A percentile compares a stretch with the other conserved stretches of the same genome.
Evolutionary conservation across 2,113 vertebrate genomes (phyloP).

Genomic region (Psammodynastes pulverulentus): DNA sequence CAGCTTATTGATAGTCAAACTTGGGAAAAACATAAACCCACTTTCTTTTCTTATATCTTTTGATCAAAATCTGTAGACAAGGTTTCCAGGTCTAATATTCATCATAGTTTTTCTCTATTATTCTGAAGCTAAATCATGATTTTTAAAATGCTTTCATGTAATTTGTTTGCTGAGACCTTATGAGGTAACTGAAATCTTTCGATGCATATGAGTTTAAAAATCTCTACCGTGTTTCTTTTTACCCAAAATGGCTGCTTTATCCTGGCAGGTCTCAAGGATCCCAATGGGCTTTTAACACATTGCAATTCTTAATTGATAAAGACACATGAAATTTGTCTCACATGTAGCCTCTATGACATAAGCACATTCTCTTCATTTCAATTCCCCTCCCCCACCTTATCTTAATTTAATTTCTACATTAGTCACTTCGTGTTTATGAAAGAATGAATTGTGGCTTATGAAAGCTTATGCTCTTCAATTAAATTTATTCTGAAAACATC

Average conservation of each 20-base stretch:
- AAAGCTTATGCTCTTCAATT: background rate
- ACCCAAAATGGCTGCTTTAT: background rate
- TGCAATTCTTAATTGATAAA: background rate
- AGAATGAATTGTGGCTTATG: background rate
- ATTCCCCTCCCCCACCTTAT: background rate
- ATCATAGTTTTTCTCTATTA: background rate
- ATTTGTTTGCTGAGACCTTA: background rate
- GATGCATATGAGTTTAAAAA: background rate
- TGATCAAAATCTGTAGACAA: background rate
- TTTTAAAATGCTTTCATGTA: background rate
- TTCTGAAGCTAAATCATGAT: background rate
- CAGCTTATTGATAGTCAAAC: constrained; percentile 16
- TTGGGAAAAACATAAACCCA: constrained; percentile 25
- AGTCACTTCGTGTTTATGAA: background rate
- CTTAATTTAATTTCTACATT: background rate
- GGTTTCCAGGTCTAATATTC: background rate
- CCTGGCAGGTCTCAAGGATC: background rate
- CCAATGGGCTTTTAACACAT: background rate
- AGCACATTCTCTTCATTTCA: background rate
- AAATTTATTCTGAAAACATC: background rate
- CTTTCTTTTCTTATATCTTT: constrained; percentile 12
- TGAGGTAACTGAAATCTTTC: background rate
- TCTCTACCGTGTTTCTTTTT: background rate
- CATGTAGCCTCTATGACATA: background rate
- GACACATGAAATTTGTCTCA: background rate